phyloP scores from a whole-genome alignment of 2,113 vertebrate species.

The Melanocharis versteri region DNA sequence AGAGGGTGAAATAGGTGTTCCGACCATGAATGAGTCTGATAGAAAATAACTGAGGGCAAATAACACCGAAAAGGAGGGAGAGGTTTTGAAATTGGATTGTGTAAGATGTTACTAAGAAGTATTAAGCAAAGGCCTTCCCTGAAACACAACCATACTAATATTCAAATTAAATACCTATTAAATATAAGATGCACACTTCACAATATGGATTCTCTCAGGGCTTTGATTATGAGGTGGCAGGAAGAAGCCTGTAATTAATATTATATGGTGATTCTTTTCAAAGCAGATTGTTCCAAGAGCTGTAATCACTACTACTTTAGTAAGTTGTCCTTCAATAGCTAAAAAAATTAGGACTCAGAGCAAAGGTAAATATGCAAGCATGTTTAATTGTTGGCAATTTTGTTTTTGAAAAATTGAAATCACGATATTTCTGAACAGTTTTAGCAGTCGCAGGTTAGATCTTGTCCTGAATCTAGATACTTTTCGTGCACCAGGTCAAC shows the following conservation, averaged over 20 bases:
- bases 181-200: neutral
- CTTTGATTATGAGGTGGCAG: constrained; percentile 11
- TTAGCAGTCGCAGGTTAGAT: neutral
- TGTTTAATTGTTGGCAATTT: neutral
- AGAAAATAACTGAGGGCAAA: neutral
- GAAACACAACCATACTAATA: neutral
- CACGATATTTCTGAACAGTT: neutral
- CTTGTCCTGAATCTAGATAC: neutral
- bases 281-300: neutral
- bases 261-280: neutral
- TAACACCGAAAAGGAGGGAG: neutral
- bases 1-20: neutral
- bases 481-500: neutral
- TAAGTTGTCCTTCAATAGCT: neutral
- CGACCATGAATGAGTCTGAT: neutral
- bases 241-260: neutral
- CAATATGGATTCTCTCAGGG: neutral
- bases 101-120: neutral
- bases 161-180: constrained; percentile 19
- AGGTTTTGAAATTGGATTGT: neutral
- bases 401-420: neutral
- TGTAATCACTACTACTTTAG: neutral
- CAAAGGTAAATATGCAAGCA: neutral
- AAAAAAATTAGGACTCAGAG: neutral
- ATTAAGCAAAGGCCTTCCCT: neutral